These are phyloP conservation scores for Champsocephalus gunnari DNA, from an alignment of 2,797 vertebrate species.

Conservation along the genomic window DNA sequence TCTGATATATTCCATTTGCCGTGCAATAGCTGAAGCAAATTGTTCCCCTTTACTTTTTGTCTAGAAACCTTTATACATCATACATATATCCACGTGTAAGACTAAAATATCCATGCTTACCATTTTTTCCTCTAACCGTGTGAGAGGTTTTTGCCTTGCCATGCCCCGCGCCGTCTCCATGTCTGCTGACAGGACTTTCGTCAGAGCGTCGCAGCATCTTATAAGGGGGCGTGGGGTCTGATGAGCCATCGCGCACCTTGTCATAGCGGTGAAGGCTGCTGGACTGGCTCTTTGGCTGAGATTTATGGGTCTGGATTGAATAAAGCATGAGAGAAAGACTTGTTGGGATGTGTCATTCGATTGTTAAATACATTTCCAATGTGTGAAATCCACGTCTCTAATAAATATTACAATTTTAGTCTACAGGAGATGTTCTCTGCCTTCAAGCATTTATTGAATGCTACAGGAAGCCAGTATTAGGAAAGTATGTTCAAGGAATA, in stretches of 20 bases:
- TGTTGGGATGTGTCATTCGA: not conserved
- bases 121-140: slow-evolving; percentile 94
- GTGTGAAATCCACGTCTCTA: not conserved
- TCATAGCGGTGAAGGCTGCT: slow-evolving; percentile 95
- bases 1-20: not conserved
- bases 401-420: not conserved
- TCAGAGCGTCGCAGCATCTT: slow-evolving; percentile 98
- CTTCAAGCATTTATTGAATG: not conserved
- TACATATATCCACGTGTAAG: no score
- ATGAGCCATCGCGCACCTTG: slow-evolving; percentile 93
- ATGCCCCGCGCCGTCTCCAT: slow-evolving; percentile 90
- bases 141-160: slow-evolving; percentile 93
- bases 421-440: not conserved
- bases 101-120: slow-evolving; percentile 69
- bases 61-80: not conserved
- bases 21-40: not conserved
- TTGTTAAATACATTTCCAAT: no score
- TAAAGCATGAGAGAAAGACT: slow-evolving; percentile 23
- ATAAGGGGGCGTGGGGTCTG: slow-evolving; percentile 95
- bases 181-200: slow-evolving; percentile 94
- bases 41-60: no score
- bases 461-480: no score
- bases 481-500: not conserved
- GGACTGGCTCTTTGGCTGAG: slow-evolving; percentile 97
- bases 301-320: slow-evolving; percentile 86